Percentiles rank a stretch among this genome's conserved stretches.
Evolutionary conservation across 2,888 invertebrate genomes (phyloP).

Genomic region (Acanthopleura granulata): DNA sequence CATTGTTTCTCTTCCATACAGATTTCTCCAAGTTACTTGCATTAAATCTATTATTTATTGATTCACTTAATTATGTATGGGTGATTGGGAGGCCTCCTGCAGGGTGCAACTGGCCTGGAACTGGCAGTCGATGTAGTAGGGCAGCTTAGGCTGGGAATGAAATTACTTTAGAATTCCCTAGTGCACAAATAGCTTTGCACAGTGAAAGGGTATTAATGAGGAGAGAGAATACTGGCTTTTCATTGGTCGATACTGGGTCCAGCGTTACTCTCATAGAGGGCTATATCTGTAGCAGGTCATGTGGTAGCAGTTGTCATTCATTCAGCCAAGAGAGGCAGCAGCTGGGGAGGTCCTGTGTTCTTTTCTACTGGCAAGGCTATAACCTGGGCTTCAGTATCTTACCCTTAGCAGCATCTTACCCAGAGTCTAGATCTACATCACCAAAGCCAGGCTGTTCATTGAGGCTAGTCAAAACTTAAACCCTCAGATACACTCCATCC

Average conservation of each 20-base stretch:
- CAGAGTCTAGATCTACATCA: too few species aligned
- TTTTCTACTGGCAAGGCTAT: too few species aligned
- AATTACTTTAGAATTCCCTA: constrained; percentile 31
- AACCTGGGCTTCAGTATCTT: too few species aligned
- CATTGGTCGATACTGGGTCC: constrained; percentile 38
- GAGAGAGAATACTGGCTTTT: constrained; percentile 31
- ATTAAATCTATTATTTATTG: constrained; percentile 15
- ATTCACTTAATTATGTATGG: constrained; percentile 4
- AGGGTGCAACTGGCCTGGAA: constrained; percentile 3
- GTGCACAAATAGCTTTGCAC: constrained; percentile 17
- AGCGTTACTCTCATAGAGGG: constrained; percentile 33
- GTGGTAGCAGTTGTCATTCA: constrained; percentile 21
- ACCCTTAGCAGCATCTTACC: too few species aligned
- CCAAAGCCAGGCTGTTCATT: too few species aligned
- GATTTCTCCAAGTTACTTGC: background rate
- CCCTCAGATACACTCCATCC: constrained; percentile 5
- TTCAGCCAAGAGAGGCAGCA: background rate
- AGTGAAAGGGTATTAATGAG: constrained; percentile 17
- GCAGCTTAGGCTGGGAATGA: background rate
- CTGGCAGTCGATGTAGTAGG: constrained; percentile 16
- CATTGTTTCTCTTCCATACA: background rate
- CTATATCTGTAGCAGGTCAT: constrained; percentile 47
- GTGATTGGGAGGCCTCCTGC: background rate
- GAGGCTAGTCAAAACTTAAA: too few species aligned
- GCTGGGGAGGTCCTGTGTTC: background rate